Conservation (phyloP, 2,888 invertebrate genomes). For the Rhagonycha fulva region DNA sequence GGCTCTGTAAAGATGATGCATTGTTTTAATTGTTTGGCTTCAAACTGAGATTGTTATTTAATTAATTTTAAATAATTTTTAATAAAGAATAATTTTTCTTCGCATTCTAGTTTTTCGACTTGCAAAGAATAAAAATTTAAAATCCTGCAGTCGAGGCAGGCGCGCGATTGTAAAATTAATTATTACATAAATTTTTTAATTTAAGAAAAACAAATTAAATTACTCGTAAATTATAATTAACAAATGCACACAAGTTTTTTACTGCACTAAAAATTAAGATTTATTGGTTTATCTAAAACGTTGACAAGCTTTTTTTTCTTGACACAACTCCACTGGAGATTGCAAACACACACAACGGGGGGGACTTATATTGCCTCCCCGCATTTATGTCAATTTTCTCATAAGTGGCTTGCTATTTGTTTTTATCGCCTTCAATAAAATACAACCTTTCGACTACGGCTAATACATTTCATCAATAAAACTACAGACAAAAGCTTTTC, state of each 20-base stretch:
- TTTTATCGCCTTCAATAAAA: constrained; percentile 38
- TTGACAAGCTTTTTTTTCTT: constrained; percentile 6
- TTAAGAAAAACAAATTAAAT: neutral
- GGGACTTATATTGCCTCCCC: constrained; percentile 39
- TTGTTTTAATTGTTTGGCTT: constrained; percentile 44
- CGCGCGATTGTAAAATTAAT: neutral
- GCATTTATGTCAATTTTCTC: constrained; percentile 44
- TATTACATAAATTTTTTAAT: neutral
- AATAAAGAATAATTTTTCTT: neutral
- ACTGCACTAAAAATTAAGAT: constrained; percentile 8
- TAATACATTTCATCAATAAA: constrained; percentile 1
- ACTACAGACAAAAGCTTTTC: neutral
- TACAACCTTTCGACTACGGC: constrained; percentile 7
- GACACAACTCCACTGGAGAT: constrained; percentile 23
- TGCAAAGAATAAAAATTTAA: neutral
- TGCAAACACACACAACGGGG: constrained; percentile 32
- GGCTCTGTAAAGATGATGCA: constrained; percentile 39
- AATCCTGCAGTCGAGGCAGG: neutral
- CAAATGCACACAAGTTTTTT: neutral
- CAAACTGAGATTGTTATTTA: constrained; percentile 43
- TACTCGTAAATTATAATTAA: neutral
- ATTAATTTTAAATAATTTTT: constrained; percentile 36
- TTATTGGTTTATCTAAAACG: constrained; percentile 11
- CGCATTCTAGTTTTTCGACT: neutral
- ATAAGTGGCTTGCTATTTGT: constrained; percentile 45